Base-by-base conservation (phyloP, 2,113 vertebrate genomes). In the Cardinalis cardinalis region DNA sequence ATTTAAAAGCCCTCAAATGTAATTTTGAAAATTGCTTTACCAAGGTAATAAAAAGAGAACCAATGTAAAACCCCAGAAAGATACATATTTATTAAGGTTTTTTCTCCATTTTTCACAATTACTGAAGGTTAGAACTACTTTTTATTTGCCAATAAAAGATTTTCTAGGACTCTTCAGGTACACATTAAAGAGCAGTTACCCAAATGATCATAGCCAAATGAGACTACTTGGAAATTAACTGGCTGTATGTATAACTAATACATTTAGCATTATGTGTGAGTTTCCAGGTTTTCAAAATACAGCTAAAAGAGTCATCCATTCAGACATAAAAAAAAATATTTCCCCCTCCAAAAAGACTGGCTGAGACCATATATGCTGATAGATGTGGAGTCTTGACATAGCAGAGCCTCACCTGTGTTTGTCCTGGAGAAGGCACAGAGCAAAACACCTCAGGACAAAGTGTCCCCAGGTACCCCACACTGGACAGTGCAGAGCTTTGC, bases 1-100 rank as follows among this genome's bases (percentile, higher is more conserved):
- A 79, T 91, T 92, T 93, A 64, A 88, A 93, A 81, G 58, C 32
- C 58, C 29, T 80, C 36, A 83, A 86, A 94, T 53, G 44, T 70
- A 72, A 89, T 89, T 89, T 71, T 76, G 77, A 72, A 85, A 88
- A 92, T 66, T 75, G 44, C 55, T 91, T 95, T 82, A 69, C 43
- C 2, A 6, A 84, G 80, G 60, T 92, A 65, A 82, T 79, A 80
- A 87, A 95, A 88, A 88, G 61, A 52, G 20, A 85, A 63, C 12
- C 32, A 59, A 18, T 55, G 20, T 46, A 79, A 77, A 63, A 56
- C 12, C 3, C 10, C 59, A 74, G 23, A 60, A 65, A 78, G 18
- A 65, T 40, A 76, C 6, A 10, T 46, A 73, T 65, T 74, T 81
- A 56, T 71, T 74, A 70, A 36, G 11, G 11, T 2, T 63, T 46